Base-by-base conservation (phyloP, 2,797 vertebrate genomes). In the Acipenser transmontanus region DNA sequence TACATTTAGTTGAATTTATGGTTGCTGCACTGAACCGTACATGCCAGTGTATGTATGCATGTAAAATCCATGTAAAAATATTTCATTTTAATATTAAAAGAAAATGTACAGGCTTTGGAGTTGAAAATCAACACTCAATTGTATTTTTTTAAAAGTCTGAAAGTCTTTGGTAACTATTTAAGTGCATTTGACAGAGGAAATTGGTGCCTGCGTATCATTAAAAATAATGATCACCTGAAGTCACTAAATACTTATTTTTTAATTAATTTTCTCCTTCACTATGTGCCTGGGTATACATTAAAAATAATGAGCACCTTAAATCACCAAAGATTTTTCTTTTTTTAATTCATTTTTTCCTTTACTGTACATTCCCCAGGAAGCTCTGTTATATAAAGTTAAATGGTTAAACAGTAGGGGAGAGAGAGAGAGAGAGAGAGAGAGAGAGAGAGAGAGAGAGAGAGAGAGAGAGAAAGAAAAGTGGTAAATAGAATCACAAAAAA, bases 291-390 rank as follows among this genome's bases (percentile, higher is more conserved):
- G 20, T 17, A 17, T 17, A 17, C 9, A 62, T 47, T 48, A 47
- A 34, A 60, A 8, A 7, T 10, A 17, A 17, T 17, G 17, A 17
- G 1, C 17, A 65, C 71, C 49, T 68, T 63, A 70, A 71, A 70
- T 80, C 76, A 82, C 77, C 72, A 80, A 77, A 79, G 76, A 73
- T 72, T 75, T 66, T n/a, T 54, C 67, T 70, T 67, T 59, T 17
- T 13, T 9, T 8, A 51, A 66, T 63, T 66, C 34, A 34, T 34
- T 70, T 57, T 62, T 50, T 59, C n/a, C 63, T 49, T 34, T 34
- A 34, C 34, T 34, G 34, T 34, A 34, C 34, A 34, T 34, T 34
- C 34, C 34, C 34, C 34, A 34, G 34, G 34, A 34, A 34, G 34
- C 34, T 34, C 34, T 34, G 34, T 34, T 34, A 34, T 34, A 34